Evolutionary conservation across 2,113 vertebrate genomes (phyloP), one percentile per base, ranked within the genome.

Genomic region (Psophia crepitans): DNA sequence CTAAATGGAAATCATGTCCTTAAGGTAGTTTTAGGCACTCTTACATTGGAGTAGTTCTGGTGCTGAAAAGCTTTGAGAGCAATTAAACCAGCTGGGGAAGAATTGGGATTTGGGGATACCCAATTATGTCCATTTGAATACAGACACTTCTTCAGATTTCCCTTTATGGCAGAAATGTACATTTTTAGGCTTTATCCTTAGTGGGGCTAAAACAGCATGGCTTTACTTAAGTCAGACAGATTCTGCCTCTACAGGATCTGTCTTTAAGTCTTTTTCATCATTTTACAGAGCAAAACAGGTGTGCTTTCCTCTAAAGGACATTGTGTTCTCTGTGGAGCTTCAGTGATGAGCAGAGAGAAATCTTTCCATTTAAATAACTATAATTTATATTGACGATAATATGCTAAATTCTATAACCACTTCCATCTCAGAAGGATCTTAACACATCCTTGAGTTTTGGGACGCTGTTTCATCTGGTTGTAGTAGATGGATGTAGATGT

Each of bases 401-500:
- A 83, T 48, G 32, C 74, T 87, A 74, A 89, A 69, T 95, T 85
- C 70, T 91, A 39, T 87, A 94, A 83, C 74, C 35, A 21, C 44
- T 95, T 96, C 84, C 58, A 74, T 92, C 28, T 89, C 11, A 2
- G 53, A 96, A 77, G 74, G 74, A 46, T 83, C 87, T 93, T 89
- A 96, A 92, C 93, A 87, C 39, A 66, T 83, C 87, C 81, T 93
- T 89, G 94, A 96, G 87, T 92, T 95, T 94, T 92, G 91, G 94
- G 89, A 74, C 74, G 63, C 49, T 4, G 8, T 80, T 97, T 97
- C 78, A 87, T 95, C 77, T 89, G 66, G 35, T 32, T 58, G 65
- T 73, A 91, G 92, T 93, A 92, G 92, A 96, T 89, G 69, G 89
- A 95, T 84, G 57, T 89, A 77, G 92, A 94, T 96, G 94, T 96